Evolutionary conservation across 2,113 vertebrate species (phyloP).

Genomic region (Zapus hudsonius): DNA sequence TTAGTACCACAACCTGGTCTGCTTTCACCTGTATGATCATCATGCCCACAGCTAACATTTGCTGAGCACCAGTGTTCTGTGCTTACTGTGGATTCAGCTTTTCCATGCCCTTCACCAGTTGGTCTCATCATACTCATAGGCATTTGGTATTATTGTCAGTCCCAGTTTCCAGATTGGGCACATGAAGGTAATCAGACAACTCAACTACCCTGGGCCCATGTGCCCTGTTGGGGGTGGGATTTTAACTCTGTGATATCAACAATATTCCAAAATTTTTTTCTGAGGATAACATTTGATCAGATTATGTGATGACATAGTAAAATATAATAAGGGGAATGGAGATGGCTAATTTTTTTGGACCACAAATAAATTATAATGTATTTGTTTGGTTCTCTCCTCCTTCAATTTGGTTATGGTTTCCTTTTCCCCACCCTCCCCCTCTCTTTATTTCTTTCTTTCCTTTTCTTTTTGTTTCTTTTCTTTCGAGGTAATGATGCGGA

Average conservation of each 20-base stretch:
- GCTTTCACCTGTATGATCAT: not conserved
- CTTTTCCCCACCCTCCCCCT: not conserved
- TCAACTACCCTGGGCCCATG: not conserved
- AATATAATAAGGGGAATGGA: not conserved
- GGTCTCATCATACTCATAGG: fast-evolving
- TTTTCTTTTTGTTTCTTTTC: not conserved
- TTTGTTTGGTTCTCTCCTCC: not conserved
- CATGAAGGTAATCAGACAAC: not conserved
- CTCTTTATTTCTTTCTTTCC: not conserved
- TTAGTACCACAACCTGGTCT: not conserved
- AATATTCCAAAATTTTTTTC: not conserved
- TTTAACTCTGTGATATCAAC: not conserved
- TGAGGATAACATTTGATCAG: not conserved
- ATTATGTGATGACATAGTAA: not conserved
- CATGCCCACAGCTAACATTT: not conserved
- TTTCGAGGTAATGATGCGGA: not conserved
- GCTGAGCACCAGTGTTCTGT: not conserved
- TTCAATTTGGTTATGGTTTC: not conserved
- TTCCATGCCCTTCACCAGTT: not conserved
- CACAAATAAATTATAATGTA: not conserved
- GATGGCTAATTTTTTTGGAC: not conserved
- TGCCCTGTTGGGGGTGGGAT: fast-evolving
- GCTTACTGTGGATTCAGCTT: too few relatives aligned
- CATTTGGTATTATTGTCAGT: not conserved
- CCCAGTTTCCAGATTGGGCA: not conserved